These are phyloP conservation scores for Dinocampus coccinellae DNA, from an alignment of 2,888 invertebrate genomes.

Conservation along the genomic window DNA sequence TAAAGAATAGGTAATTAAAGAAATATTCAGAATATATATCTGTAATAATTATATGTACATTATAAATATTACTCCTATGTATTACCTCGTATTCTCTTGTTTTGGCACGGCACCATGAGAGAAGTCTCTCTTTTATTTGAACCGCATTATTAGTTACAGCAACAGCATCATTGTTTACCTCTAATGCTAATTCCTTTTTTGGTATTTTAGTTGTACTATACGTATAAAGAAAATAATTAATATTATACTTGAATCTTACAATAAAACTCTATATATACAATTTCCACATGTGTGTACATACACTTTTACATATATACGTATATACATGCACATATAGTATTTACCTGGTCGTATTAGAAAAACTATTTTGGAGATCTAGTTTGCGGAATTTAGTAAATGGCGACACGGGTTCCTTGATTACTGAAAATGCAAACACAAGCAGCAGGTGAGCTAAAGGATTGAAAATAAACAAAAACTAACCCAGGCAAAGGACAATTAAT, in stretches of 20 bases:
- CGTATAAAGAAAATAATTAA: slow-evolving; percentile 59
- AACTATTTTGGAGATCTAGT: slow-evolving; percentile 88
- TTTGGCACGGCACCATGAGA: slow-evolving; percentile 97
- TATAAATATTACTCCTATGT: neutral
- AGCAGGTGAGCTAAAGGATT: neutral
- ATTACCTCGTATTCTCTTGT: slow-evolving; percentile 97
- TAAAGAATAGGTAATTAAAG: slow-evolving; percentile 63
- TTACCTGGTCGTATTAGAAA: slow-evolving; percentile 83
- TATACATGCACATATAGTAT: slow-evolving; percentile 46
- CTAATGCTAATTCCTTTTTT: slow-evolving; percentile 81
- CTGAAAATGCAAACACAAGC: slow-evolving; percentile 53
- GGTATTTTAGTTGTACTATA: slow-evolving; percentile 82
- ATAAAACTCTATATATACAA: too few relatives aligned
- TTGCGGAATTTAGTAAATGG: slow-evolving; percentile 94
- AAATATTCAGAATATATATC: neutral
- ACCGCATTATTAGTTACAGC: slow-evolving; percentile 92
- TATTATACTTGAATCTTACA: neutral
- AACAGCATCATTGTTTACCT: slow-evolving; percentile 87
- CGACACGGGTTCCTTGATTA: slow-evolving; percentile 78
- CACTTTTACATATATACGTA: too few relatives aligned
- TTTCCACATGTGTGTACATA: too few relatives aligned
- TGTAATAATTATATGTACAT: too few relatives aligned
- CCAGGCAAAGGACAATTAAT: too few relatives aligned
- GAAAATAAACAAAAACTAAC: too few relatives aligned
- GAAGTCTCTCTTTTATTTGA: slow-evolving; percentile 95